These are phyloP conservation scores for Eurystomus glaucurus DNA, from an alignment of 2,797 vertebrate genomes.

Conservation along the genomic window DNA sequence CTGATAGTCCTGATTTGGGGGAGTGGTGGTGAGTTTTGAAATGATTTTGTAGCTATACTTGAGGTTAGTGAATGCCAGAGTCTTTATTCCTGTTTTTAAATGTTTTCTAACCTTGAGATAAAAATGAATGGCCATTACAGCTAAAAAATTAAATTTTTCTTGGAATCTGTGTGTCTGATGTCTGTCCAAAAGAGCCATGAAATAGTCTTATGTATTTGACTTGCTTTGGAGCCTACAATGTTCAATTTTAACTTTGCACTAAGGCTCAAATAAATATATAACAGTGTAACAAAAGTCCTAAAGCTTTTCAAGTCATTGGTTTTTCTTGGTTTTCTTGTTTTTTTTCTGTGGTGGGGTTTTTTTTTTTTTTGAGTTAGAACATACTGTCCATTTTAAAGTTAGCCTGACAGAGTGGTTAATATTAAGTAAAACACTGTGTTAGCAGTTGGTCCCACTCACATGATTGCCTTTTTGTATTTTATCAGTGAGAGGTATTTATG, in stretches of 20 bases:
- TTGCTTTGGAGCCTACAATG: slow-evolving; percentile 1
- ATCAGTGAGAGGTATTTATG: not conserved
- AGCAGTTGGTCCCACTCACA: not conserved
- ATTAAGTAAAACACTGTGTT: not conserved
- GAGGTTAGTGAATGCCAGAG: not conserved
- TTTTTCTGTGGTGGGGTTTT: not conserved
- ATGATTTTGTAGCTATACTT: not conserved
- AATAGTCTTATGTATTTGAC: not conserved
- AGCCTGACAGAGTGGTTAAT: not conserved
- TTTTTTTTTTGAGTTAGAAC: not conserved
- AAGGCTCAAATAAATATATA: slow-evolving; percentile 45
- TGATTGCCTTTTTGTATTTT: not conserved
- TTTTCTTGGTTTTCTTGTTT: not conserved
- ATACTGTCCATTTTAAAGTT: not conserved
- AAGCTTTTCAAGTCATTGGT: not conserved
- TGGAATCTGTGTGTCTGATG: not conserved
- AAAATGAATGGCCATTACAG: not conserved
- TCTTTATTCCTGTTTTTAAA: not conserved
- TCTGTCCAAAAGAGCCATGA: not conserved
- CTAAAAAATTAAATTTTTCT: not conserved
- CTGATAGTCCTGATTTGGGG: not conserved
- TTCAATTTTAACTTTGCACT: slow-evolving; percentile 21
- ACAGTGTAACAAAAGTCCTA: not conserved
- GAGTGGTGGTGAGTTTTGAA: not conserved
- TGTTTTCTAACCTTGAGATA: not conserved